Evolutionary conservation across 2,888 invertebrate species (phyloP), one percentile per base, ranked within the genome.

Genomic region (Pandemis corylana): DNA sequence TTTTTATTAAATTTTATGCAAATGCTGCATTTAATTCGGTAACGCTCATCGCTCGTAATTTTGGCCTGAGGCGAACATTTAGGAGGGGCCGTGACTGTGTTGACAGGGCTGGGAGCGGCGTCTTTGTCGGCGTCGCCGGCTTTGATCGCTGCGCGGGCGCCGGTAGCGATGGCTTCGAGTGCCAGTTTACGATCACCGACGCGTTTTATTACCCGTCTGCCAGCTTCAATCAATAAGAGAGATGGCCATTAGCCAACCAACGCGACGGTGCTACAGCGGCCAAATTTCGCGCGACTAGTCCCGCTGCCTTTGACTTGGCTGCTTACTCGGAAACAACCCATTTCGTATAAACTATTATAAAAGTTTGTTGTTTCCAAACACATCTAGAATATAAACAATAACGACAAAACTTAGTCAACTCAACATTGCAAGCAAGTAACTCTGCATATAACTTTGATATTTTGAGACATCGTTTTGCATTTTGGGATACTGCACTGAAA

Each of bases 111-210:
- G 85, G 86, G 80, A 85, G 81, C 90, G 91, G 89, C 86, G 80
- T 82, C 89, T 91, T 92, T 91, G 93, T 90, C 90, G 92, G 92
- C 84, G 84, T 78, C 78, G 78, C 28, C 68, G 75, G 79, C 91
- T 93, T 93, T 93, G 93, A 92, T 88, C 83, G 83, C 75, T 86
- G 89, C 90, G 90, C 91, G 90, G 90, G 91, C 90, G 92, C 91
- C 92, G 85, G 89, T 88, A 89, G 90, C 88, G 82, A 84, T 85
- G 83, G 83, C 82, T 81, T 88, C 87, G 87, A 92, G 91, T 90
- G 90, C 90, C 88, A 89, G 91, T 94, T 93, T 93, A 93, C 89
- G 92, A 91, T 84, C 89, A 89, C 88, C 85, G 88, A 85, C 89
- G 85, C 84, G 81, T 91, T 92, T 93, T 91, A 92, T 89, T 87